Conservation (phyloP, 2,113 vertebrate species). For the Paraplagusia blochii region DNA sequence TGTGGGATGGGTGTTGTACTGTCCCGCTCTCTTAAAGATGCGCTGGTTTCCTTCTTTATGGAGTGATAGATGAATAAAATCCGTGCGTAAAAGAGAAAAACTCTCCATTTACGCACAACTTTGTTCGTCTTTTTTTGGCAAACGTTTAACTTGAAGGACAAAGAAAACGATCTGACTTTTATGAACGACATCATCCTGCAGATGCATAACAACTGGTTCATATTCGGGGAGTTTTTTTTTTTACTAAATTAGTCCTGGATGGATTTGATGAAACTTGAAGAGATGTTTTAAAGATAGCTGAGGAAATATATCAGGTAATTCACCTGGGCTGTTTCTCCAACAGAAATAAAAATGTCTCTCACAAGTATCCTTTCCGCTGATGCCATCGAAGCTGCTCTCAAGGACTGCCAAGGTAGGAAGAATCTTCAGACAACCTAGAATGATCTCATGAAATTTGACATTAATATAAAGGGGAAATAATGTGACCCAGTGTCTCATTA, state of each 20-base stretch:
- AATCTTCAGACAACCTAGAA: too few relatives aligned
- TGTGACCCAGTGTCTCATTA: too few relatives aligned
- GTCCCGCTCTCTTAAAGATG: rapidly evolving
- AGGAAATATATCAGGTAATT: constrained; percentile 64
- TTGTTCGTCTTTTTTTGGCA: background rate
- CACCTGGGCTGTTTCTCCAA: constrained; percentile 43
- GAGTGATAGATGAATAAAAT: too few relatives aligned
- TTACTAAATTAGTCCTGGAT: too few relatives aligned
- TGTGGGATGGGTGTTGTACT: background rate
- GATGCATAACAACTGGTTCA: too few relatives aligned
- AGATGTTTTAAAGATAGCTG: constrained; percentile 1
- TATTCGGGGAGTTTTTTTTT: too few relatives aligned
- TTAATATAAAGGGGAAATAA: too few relatives aligned
- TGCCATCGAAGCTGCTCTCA: constrained; percentile 89
- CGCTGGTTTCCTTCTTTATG: background rate
- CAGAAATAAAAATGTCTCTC: constrained; percentile 89
- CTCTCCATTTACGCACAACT: too few relatives aligned
- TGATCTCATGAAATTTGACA: too few relatives aligned
- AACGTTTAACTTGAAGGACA: background rate
- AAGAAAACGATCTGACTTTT: too few relatives aligned
- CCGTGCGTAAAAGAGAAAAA: constrained; percentile 14
- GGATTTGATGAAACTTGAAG: too few relatives aligned
- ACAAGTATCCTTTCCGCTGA: constrained; percentile 87
- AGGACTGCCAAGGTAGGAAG: constrained; percentile 94
- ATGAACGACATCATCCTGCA: too few relatives aligned